Percentiles rank a stretch among this genome's conserved stretches.
Conservation (phyloP, 1,140 invertebrate species). For the Drosophila carrolli region DNA sequence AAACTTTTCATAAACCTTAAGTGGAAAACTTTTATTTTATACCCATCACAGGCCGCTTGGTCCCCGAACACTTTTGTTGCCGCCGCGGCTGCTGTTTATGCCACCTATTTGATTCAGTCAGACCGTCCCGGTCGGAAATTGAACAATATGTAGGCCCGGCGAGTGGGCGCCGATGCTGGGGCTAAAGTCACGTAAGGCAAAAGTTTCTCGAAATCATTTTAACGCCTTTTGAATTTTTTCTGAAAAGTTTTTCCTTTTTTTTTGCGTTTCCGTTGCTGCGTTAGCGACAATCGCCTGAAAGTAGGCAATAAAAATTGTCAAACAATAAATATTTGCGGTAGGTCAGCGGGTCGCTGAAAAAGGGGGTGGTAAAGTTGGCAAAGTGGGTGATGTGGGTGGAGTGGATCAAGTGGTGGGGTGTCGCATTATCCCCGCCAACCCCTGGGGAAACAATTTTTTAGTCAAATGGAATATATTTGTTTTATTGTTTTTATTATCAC, state of each 20-base stretch:
- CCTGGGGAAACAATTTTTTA: slow-evolving; percentile 28
- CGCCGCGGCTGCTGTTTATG: slow-evolving; percentile 56
- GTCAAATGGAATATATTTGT: slow-evolving; percentile 44
- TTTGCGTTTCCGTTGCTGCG: slow-evolving; percentile 15
- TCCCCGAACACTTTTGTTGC: slow-evolving; percentile 22
- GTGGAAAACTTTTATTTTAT: slow-evolving; percentile 82
- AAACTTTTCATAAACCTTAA: slow-evolving; percentile 82
- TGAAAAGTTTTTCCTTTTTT: slow-evolving; percentile 46
- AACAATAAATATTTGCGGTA: slow-evolving; percentile 77
- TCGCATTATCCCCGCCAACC: slow-evolving; percentile 9
- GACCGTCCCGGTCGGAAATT: slow-evolving; percentile 44
- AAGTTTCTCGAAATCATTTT: slow-evolving; percentile 78
- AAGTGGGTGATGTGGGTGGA: slow-evolving; percentile 7
- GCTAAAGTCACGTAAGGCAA: slow-evolving; percentile 71
- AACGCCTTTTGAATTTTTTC: slow-evolving; percentile 78
- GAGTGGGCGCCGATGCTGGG: slow-evolving; percentile 32
- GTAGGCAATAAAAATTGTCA: slow-evolving; percentile 80
- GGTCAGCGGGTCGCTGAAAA: slow-evolving; percentile 42
- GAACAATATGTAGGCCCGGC: slow-evolving; percentile 64
- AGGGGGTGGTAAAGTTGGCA: neutral
- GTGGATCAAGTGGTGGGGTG: neutral
- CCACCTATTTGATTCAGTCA: slow-evolving; percentile 69
- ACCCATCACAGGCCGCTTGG: slow-evolving; percentile 30
- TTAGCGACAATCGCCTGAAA: slow-evolving; percentile 52
- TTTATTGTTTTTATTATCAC: slow-evolving; percentile 58